These are phyloP conservation scores for Gryllus bimaculatus DNA, from an alignment of 1,140 invertebrate species.

Conservation along the genomic window DNA sequence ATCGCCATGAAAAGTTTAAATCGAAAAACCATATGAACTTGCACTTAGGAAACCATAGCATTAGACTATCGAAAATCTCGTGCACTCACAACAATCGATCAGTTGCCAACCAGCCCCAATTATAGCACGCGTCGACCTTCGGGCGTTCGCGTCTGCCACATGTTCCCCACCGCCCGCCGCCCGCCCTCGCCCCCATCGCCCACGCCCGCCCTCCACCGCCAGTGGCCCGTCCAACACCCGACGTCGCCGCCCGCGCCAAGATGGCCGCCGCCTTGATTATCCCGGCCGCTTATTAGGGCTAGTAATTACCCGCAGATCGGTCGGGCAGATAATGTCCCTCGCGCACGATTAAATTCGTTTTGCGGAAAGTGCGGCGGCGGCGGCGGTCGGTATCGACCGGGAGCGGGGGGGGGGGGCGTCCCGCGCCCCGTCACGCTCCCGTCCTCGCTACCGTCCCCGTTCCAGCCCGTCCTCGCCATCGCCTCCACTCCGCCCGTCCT, in stretches of 20 bases:
- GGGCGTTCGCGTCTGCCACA: neutral
- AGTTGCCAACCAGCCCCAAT: too few relatives aligned
- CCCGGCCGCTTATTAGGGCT: neutral
- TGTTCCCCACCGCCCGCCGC: neutral
- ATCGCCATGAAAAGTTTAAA: too few relatives aligned
- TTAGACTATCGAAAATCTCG: too few relatives aligned
- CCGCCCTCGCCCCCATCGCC: neutral
- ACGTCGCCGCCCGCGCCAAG: neutral
- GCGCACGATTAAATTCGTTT: slow-evolving; percentile 4
- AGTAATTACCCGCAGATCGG: neutral
- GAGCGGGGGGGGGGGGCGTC: too few relatives aligned
- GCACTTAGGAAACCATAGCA: too few relatives aligned
- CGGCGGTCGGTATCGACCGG: neutral
- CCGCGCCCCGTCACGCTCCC: neutral
- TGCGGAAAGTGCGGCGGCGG: neutral
- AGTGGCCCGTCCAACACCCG: too few relatives aligned
- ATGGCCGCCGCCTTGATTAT: neutral
- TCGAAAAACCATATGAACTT: too few relatives aligned
- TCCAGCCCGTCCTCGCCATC: neutral
- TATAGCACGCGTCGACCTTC: neutral
- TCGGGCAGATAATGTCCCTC: neutral
- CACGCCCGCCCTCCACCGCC: neutral
- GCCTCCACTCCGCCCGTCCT: too few relatives aligned
- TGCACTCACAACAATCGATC: too few relatives aligned
- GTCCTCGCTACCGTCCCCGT: neutral